A percentile compares a stretch with the other conserved stretches of the same genome.
These are phyloP conservation scores for Glyphotaelius pellucidus DNA, from an alignment of 2,888 invertebrate genomes.

Conservation along the genomic window DNA sequence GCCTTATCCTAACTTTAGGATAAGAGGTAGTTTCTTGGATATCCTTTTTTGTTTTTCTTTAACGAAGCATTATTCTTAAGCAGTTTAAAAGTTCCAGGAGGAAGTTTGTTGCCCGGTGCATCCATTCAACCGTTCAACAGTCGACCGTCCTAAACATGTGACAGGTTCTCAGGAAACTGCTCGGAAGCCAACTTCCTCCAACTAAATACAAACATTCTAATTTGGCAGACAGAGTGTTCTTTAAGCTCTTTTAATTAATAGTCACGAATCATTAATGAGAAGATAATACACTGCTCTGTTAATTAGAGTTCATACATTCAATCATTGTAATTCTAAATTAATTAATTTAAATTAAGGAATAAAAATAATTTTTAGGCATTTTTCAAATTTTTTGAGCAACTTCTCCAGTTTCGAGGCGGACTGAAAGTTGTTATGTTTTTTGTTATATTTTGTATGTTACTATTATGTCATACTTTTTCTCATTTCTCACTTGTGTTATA, in stretches of 20 bases:
- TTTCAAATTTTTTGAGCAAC: no score
- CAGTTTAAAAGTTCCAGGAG: constrained; percentile 44
- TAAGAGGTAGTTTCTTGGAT: background rate
- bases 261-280: background rate
- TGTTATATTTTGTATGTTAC: no score
- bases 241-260: background rate
- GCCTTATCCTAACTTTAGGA: background rate
- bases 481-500: no score
- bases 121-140: background rate
- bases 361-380: background rate
- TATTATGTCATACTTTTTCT: no score
- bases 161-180: constrained; percentile 43
- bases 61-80: constrained; percentile 50
- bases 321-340: background rate
- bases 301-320: background rate
- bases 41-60: constrained; percentile 19
- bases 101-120: constrained; percentile 22
- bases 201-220: constrained; percentile 42
- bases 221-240: constrained; percentile 24
- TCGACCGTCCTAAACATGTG: constrained; percentile 48
- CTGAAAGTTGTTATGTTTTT: no score
- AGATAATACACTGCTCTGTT: background rate
- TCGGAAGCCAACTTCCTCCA: constrained; percentile 18
- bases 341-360: background rate
- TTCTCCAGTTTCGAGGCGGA: no score